Evolutionary conservation across 2,113 vertebrate species (phyloP), one percentile per base, ranked within the genome.

Genomic region (Protobothrops mucrosquamatus): DNA sequence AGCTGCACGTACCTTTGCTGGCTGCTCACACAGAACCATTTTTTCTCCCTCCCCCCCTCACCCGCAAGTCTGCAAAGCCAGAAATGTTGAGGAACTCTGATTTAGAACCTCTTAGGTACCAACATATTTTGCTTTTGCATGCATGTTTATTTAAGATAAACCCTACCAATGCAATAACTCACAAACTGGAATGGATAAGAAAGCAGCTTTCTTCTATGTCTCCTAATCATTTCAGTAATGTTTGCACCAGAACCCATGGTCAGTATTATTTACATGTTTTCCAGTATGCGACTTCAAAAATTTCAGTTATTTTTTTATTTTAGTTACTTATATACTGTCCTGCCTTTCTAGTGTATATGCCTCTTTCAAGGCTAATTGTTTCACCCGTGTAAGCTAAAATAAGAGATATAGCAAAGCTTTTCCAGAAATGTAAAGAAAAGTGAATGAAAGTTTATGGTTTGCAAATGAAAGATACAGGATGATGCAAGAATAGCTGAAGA

Each of bases 381-480:
- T 94, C 64, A 69, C 14, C 91, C 74, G 43, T 12, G 22, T 0
- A 0, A 95, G 94, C 90, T 90, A 92, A 88, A 20, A 93, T 93
- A 93, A 64, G 56, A 2, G 7, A 69, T 43, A 85, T 64, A 56
- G 18, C 64, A 48, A 51, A 20, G 46, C 89, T 92, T 4, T 85
- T 88, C 81, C 92, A 92, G 52, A 90, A 93, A 92, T 57, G 15
- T 4, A 0, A 46, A 89, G 22, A 52, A 88, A 95, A 95, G 85
- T 59, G 85, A 94, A 96, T 69, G 23, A 26, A 91, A 46, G n/a
- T 88, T 87, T 93, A 54, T 93, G 55, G 9, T 87, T 91, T 15
- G 91, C 59, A 86, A 89, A 89, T 64, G 93, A 43, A 46, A 6
- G n/a, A 51, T 51, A 87, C 11, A 9, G 18, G 48, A 61, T 85